A percentile compares a stretch with the other conserved stretches of the same genome.
Conservation (phyloP, 2,797 vertebrate genomes). For the Cyclopterus lumpus region DNA sequence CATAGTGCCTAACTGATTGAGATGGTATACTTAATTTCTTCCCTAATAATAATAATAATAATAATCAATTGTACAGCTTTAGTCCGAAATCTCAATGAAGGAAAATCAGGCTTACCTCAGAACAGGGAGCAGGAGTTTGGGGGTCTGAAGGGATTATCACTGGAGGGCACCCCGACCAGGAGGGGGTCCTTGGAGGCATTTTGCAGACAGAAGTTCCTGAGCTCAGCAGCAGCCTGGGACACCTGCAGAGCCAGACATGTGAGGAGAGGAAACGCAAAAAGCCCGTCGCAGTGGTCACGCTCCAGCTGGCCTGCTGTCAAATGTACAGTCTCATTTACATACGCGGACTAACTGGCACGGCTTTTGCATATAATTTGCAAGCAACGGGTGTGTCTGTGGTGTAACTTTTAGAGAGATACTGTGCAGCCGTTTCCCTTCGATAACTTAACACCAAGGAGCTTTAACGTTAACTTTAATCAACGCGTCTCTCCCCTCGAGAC, state of each 20-base stretch:
- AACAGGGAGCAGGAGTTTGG: slow-evolving; percentile 86
- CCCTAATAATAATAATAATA: neutral
- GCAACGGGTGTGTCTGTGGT: slow-evolving; percentile 12
- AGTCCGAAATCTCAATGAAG: slow-evolving; percentile 15
- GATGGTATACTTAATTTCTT: slow-evolving; percentile 1
- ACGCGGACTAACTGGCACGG: neutral
- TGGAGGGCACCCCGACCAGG: slow-evolving; percentile 84
- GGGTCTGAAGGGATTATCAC: slow-evolving; percentile 86
- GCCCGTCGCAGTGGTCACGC: neutral
- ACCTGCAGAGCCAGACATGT: slow-evolving; percentile 74
- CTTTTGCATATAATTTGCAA: slow-evolving; percentile 64
- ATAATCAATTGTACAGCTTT: slow-evolving; percentile 18
- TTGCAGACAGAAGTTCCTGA: slow-evolving; percentile 85
- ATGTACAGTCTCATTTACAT: neutral
- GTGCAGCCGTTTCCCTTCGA: neutral
- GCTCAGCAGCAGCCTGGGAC: slow-evolving; percentile 83
- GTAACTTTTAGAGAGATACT: neutral
- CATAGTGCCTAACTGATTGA: neutral
- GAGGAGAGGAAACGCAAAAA: slow-evolving; percentile 5
- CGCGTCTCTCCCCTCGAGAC: slow-evolving; percentile 1
- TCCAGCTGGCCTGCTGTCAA: slow-evolving; percentile 9
- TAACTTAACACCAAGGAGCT: neutral
- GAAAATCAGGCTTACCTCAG: slow-evolving; percentile 69
- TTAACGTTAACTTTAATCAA: neutral
- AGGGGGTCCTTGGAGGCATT: slow-evolving; percentile 86